Conservation (phyloP, 1,140 invertebrate genomes). For the Pachyrhynchus sulphureomaculatus region DNA sequence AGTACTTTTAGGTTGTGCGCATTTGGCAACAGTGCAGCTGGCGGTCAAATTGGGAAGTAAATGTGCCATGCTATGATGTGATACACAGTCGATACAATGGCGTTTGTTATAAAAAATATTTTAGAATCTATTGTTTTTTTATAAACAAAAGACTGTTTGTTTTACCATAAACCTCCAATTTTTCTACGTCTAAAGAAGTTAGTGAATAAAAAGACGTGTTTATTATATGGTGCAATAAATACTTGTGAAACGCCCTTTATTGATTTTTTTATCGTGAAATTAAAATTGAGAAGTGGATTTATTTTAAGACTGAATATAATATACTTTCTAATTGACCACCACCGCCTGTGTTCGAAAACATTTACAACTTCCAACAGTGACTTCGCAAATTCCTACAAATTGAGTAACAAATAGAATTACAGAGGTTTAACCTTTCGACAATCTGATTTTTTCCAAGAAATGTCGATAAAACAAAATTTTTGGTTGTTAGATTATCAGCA, state of each 20-base stretch:
- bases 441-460: slow-evolving; percentile 6
- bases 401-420: too few species aligned
- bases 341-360: slow-evolving; percentile 4
- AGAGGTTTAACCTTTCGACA: too few species aligned
- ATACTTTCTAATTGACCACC: not conserved
- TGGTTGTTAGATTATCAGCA: slow-evolving; percentile 9
- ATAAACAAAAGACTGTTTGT: not conserved
- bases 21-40: slow-evolving; percentile 25
- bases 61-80: slow-evolving; percentile 18
- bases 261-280: slow-evolving; percentile 43
- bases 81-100: slow-evolving; percentile 51
- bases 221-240: not conserved
- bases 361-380: slow-evolving; percentile 19
- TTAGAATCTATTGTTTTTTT: not conserved
- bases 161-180: not conserved
- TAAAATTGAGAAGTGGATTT: not conserved
- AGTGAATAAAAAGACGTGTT: not conserved
- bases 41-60: slow-evolving; percentile 41
- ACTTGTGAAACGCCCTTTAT: slow-evolving; percentile 51
- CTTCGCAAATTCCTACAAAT: slow-evolving; percentile 15
- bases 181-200: slow-evolving; percentile 15
- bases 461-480: slow-evolving; percentile 2
- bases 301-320: slow-evolving; percentile 5
- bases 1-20: not conserved
- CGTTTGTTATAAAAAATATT: slow-evolving; percentile 15